Conservation (phyloP, 2,797 vertebrate species). For the Propithecus perrieri region DNA sequence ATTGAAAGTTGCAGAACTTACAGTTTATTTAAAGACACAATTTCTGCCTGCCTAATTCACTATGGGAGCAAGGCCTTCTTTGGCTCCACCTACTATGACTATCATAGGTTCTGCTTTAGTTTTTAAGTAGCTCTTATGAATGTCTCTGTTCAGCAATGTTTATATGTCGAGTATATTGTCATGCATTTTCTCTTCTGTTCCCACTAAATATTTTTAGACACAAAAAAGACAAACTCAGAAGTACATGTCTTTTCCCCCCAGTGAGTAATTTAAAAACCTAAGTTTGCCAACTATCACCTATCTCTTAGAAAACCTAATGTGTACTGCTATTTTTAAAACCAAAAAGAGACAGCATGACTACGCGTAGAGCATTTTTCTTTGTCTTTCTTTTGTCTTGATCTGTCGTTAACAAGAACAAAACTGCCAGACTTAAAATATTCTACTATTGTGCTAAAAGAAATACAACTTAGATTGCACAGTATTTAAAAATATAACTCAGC, state of each 20-base stretch:
- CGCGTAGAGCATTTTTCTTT: conserved; percentile 76
- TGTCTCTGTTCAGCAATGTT: conserved; percentile 1
- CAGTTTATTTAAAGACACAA: not conserved
- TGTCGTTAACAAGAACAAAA: conserved; percentile 80
- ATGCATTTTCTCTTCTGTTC: conserved; percentile 12
- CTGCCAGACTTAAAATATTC: conserved; percentile 80
- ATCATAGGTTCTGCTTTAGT: not conserved
- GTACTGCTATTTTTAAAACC: conserved; percentile 76
- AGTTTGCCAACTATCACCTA: conserved; percentile 36
- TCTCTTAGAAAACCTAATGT: conserved; percentile 55
- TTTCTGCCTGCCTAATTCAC: not conserved
- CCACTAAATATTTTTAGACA: conserved; percentile 40
- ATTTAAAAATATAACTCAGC: conserved; percentile 67
- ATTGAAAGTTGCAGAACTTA: not conserved
- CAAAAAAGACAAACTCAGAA: conserved; percentile 30
- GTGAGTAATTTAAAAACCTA: not conserved
- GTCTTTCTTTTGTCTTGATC: conserved; percentile 74
- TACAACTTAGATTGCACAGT: conserved; percentile 70
- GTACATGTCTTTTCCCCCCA: not conserved
- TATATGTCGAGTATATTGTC: not conserved
- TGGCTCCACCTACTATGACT: not conserved
- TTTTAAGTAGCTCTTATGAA: not conserved
- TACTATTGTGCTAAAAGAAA: conserved; percentile 68
- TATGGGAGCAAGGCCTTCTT: not conserved
- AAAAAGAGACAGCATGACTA: conserved; percentile 54